These are phyloP conservation scores for Eira barbara DNA, from an alignment of 2,113 vertebrate species.

Conservation along the genomic window DNA sequence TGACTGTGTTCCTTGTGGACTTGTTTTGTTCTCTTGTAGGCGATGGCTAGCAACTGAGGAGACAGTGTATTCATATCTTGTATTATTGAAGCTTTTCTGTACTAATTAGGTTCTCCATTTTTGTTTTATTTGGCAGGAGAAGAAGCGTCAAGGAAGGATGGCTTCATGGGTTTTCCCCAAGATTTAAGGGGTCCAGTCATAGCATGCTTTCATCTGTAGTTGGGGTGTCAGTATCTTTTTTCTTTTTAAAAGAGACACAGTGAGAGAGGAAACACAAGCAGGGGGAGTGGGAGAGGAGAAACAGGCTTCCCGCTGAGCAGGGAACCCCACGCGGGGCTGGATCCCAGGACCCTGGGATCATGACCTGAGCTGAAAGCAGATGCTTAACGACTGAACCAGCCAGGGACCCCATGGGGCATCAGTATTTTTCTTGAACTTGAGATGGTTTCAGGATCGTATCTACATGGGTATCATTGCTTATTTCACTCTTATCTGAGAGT, in stretches of 20 bases:
- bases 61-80: not conserved
- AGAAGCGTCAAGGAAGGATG: not conserved
- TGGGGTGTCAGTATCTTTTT: not conserved
- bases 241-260: too few species aligned
- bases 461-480: not conserved
- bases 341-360: too few species aligned
- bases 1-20: not conserved
- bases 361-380: too few species aligned
- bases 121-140: conserved; percentile 46
- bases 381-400: too few species aligned
- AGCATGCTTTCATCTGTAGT: not conserved
- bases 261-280: too few species aligned
- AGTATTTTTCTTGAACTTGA: conserved; percentile 4
- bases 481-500: not conserved
- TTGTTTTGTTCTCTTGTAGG: not conserved
- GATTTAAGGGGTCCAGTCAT: not conserved
- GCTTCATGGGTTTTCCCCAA: not conserved
- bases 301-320: too few species aligned
- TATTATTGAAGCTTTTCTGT: conserved; percentile 17
- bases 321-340: too few species aligned
- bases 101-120: not conserved
- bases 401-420: not conserved
- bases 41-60: not conserved
- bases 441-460: not conserved
- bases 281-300: too few species aligned